Base-by-base conservation (phyloP, 2,797 vertebrate genomes). In the Potorous gilbertii region DNA sequence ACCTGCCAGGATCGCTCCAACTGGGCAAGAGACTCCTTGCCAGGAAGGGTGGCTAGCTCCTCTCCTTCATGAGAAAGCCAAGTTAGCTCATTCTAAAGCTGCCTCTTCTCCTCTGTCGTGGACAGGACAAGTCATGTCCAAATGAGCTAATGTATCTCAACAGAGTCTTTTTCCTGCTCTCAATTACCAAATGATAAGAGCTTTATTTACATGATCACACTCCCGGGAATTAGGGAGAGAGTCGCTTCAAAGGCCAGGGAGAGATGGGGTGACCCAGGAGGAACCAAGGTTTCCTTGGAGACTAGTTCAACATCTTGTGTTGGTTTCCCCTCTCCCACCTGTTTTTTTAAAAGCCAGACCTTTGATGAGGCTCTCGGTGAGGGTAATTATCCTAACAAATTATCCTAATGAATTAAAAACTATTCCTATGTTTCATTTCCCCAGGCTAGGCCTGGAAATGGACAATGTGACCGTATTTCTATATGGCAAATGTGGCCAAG, bases 121-220 rank as follows among this genome's bases (percentile, higher is more conserved):
- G 93, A 9, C 4, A 40, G 94, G 93, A 91, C 5, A 13, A 92
- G 46, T 94, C 90, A 18, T 74, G 18, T 16, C 94, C 0, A 55
- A 21, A 87, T 62, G 96, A 97, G 93, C 95, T 92, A 95, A 27
- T 24, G 95, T 92, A 21, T 12, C 57, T n/a, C 24, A 54, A 92
- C 95, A 56, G 91, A 96, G 96, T 40, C 96, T 95, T 93, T 91
- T 96, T 87, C 91, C 56, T 95, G 96, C 90, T 97, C 96, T 96
- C 97, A 97, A 97, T 96, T 96, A 97, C 97, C 0, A 5, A 95
- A 96, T 96, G 97, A 95, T 89, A 97, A 87, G 94, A 90, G 96
- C 90, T 50, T 96, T 97, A 96, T 97, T 98, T 97, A 95, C 95
- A 96, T 97, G 29, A 97, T 96, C 93, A 95, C 50, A 92, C 97